Base-by-base conservation (phyloP, 2,888 invertebrate genomes). In the Dioctria linearis region DNA sequence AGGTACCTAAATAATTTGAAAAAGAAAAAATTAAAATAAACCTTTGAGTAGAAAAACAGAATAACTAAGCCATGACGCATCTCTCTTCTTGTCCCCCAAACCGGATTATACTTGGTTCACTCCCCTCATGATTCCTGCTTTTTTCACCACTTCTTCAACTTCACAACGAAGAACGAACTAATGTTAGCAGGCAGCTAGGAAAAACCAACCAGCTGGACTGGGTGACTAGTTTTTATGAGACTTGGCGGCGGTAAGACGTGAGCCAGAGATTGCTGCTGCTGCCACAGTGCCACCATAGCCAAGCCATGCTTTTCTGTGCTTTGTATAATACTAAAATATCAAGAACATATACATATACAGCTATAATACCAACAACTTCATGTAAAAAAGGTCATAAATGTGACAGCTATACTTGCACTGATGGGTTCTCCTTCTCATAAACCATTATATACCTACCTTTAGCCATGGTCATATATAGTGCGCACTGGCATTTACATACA, bases 151-250 rank as follows among this genome's bases (percentile, higher is more conserved):
- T 2, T 6, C 51, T 11, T 25, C 25, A 1, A 25, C 25, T 25
- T 25, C 25, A 25, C 25, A 25, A 25, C 25, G 25, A 25, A 25
- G 1, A 25, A 25, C 25, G 25, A 25, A 25, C 25, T 25, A 25
- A 25, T 25, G 25, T 25, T 25, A 37, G 67, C 67, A 46, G 46
- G 46, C 73, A 25, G 40, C 73, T 42, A 73, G 73, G 73, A 54
- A 73, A 73, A 73, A 73, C 57, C 51, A 73, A 73, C 73, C 54
- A 73, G 54, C 73, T 73, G 73, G 73, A 73, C 73, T 73, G 73
- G 73, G 73, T 73, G 73, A 73, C 73, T 73, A 73, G 54, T 54
- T 73, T 73, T 73, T 73, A 57, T 73, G 57, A 73, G 37, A 73
- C 73, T 57, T 54, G 73, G 73, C 73, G 73, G 40, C 73, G 54